phyloP scores from a whole-genome alignment of 2,113 vertebrate species.

The Ahaetulla prasina region DNA sequence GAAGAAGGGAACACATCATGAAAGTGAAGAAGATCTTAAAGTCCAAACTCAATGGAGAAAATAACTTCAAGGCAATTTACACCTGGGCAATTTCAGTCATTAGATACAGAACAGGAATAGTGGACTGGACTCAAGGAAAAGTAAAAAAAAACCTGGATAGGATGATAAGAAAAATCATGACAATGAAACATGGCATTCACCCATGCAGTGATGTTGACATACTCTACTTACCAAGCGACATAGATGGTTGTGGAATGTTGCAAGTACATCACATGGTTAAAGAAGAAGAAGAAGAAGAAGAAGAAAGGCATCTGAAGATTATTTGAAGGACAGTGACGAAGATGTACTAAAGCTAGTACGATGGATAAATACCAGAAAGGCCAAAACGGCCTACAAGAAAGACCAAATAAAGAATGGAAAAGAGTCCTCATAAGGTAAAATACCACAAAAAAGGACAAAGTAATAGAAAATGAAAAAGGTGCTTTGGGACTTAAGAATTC shows the following conservation, averaged over 20 bases:
- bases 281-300: neutral
- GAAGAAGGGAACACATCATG: neutral
- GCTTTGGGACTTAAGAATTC: neutral
- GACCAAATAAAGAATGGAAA: neutral
- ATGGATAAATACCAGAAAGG: neutral
- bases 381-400: neutral
- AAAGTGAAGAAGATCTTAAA: neutral
- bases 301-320: neutral
- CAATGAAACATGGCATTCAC: neutral
- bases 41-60: neutral
- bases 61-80: neutral
- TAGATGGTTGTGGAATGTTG: neutral
- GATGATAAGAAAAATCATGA: neutral
- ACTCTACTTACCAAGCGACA: neutral
- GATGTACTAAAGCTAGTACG: neutral
- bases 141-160: neutral
- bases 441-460: neutral
- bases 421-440: neutral
- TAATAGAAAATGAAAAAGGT: neutral
- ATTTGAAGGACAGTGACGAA: neutral
- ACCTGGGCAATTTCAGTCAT: neutral
- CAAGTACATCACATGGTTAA: neutral
- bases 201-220: neutral
- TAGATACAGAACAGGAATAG: neutral
- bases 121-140: neutral